These are phyloP conservation scores for Aplocera efformata DNA, from an alignment of 2,888 invertebrate genomes.

Conservation along the genomic window DNA sequence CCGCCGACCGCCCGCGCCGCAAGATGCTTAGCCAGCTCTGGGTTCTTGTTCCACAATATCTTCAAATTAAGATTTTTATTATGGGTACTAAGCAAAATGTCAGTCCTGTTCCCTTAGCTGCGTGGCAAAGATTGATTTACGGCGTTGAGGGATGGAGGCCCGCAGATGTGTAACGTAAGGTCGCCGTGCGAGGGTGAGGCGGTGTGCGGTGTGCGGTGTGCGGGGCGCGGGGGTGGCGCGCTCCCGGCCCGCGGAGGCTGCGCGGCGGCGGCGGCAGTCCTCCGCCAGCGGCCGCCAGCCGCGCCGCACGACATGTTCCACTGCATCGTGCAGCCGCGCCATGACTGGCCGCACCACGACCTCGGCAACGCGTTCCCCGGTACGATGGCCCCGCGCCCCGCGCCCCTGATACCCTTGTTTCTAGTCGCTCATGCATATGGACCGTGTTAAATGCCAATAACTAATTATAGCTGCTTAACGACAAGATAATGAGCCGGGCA, in stretches of 20 bases:
- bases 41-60: no score
- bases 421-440: constrained; percentile 30
- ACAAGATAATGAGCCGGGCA: constrained; percentile 29
- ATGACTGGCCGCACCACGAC: constrained; percentile 86
- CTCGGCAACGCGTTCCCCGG: constrained; percentile 88
- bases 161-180: no score
- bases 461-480: constrained; percentile 48
- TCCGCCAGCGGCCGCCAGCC: constrained; percentile 16
- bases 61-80: no score
- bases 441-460: constrained; percentile 43
- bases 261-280: constrained; percentile 34
- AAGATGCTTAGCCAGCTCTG: no score
- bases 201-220: constrained; percentile 14
- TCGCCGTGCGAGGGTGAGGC: no score
- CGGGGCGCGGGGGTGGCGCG: constrained; percentile 27
- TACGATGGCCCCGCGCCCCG: constrained; percentile 47
- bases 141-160: no score
- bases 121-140: no score
- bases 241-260: constrained; percentile 36
- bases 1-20: no score
- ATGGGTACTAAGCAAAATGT: no score
- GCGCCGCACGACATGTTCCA: constrained; percentile 83
- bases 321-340: constrained; percentile 90
- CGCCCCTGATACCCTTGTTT: constrained; percentile 39
- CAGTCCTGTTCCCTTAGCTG: no score